Percentiles rank a stretch among this genome's conserved stretches.
Evolutionary conservation across 2,113 vertebrate genomes (phyloP).

Genomic region (Cyprichromis sp.): DNA sequence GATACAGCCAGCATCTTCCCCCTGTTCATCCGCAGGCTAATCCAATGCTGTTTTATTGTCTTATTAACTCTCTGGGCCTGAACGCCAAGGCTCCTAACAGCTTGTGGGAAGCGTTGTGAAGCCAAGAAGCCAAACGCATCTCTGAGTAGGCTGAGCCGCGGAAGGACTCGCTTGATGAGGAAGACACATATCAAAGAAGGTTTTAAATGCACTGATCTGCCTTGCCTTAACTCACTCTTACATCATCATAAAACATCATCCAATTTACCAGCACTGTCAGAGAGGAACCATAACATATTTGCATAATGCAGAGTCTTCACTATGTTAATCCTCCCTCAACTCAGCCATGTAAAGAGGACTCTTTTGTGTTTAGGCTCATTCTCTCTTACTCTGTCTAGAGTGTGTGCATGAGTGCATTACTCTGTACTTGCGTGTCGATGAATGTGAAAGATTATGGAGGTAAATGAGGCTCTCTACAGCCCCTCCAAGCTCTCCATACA

Average conservation of each 20-base stretch:
- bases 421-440: constrained; percentile 2
- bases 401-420: constrained; percentile 40
- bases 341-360: background rate
- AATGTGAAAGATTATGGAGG: constrained; percentile 40
- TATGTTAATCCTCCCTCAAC: constrained; percentile 49
- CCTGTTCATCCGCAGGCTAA: constrained; percentile 28
- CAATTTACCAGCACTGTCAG: constrained; percentile 53
- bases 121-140: background rate
- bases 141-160: background rate
- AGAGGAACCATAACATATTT: constrained; percentile 54
- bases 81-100: background rate
- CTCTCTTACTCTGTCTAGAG: background rate
- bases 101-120: constrained; percentile 4
- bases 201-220: constrained; percentile 51
- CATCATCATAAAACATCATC: constrained; percentile 66
- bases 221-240: constrained; percentile 52
- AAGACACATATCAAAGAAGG: constrained; percentile 28
- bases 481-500: constrained; percentile 26
- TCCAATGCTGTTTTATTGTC: constrained; percentile 32
- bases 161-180: background rate
- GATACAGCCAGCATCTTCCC: background rate
- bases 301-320: constrained; percentile 66
- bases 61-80: background rate
- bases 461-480: constrained; percentile 49
- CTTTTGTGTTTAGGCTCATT: constrained; percentile 9